A percentile compares a stretch with the other conserved stretches of the same genome.
These are phyloP conservation scores for Falco concolor DNA, from an alignment of 2,797 vertebrate species.

Conservation along the genomic window DNA sequence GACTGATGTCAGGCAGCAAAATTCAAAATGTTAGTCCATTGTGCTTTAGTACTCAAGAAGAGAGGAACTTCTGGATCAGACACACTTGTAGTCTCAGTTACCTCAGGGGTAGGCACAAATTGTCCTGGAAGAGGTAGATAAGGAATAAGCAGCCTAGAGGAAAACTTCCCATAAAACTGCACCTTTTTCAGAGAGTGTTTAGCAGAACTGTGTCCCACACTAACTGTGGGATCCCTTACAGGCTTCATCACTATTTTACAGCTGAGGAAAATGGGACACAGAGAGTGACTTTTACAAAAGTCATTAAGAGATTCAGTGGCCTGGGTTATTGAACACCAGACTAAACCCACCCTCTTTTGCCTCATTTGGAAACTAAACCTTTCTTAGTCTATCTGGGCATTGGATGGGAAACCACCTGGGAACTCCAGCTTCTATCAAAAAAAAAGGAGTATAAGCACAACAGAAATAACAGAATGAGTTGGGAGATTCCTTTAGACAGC, in stretches of 20 bases:
- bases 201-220: background rate
- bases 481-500: background rate
- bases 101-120: background rate
- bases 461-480: background rate
- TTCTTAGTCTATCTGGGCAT: background rate
- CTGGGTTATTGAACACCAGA: background rate
- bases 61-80: background rate
- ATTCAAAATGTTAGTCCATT: background rate
- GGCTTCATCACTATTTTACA: background rate
- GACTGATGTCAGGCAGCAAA: background rate
- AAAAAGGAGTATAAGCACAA: background rate
- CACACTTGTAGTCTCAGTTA: rapidly evolving
- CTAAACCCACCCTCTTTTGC: background rate
- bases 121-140: background rate
- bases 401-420: background rate
- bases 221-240: background rate
- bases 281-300: background rate
- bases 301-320: background rate
- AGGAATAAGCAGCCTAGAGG: background rate
- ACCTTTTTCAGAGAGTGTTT: background rate
- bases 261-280: background rate
- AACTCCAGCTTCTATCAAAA: background rate
- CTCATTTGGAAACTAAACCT: background rate
- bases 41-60: background rate
- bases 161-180: background rate